A percentile compares a stretch with the other conserved stretches of the same genome.
phyloP scores from a whole-genome alignment of 1,140 invertebrate species.

The Maconellicoccus hirsutus region DNA sequence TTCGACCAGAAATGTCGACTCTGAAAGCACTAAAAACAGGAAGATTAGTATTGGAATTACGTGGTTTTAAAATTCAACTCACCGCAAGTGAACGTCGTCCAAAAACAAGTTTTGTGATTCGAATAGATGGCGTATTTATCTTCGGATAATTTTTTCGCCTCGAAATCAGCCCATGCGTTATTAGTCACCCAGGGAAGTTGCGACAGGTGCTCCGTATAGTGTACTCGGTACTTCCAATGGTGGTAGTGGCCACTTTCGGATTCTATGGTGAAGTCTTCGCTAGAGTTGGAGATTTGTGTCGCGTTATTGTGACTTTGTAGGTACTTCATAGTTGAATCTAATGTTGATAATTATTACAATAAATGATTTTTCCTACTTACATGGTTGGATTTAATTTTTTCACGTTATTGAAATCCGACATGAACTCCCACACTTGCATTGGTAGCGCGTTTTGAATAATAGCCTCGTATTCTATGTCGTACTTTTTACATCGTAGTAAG shows the following conservation, averaged over 20 bases:
- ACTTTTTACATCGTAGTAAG: background rate
- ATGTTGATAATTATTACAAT: too few relatives aligned
- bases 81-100: slow-evolving; percentile 45
- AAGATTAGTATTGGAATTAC: too few relatives aligned
- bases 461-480: slow-evolving; percentile 23
- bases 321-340: too few relatives aligned
- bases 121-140: slow-evolving; percentile 45
- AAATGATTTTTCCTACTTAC: too few relatives aligned
- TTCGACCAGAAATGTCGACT: background rate
- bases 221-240: slow-evolving; percentile 54
- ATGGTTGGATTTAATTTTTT: slow-evolving; percentile 56
- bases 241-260: slow-evolving; percentile 50
- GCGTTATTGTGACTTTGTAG: too few relatives aligned
- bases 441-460: slow-evolving; percentile 42
- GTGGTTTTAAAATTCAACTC: slow-evolving; percentile 34
- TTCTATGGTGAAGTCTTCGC: slow-evolving; percentile 47
- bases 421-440: slow-evolving; percentile 53
- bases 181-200: slow-evolving; percentile 49
- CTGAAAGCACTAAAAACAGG: background rate
- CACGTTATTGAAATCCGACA: slow-evolving; percentile 61
- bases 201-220: slow-evolving; percentile 50
- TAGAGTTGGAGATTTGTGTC: slow-evolving; percentile 32
- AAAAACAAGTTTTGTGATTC: slow-evolving; percentile 49
- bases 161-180: slow-evolving; percentile 43
- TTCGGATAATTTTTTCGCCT: slow-evolving; percentile 39